These are phyloP conservation scores for Octonoba sinensis DNA, from an alignment of 2,888 invertebrate genomes.

Conservation along the genomic window DNA sequence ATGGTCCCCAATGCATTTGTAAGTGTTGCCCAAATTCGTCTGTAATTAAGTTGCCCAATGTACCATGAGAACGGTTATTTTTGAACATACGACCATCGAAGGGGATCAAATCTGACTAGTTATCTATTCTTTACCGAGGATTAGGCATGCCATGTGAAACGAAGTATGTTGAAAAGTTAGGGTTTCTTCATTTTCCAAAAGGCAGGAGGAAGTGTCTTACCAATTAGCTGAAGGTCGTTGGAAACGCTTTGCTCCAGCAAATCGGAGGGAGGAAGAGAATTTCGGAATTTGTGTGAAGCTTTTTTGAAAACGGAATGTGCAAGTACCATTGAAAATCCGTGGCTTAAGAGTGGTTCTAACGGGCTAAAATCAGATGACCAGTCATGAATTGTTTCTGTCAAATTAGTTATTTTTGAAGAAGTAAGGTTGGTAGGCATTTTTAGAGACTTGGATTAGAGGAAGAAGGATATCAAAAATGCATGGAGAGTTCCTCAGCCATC, in stretches of 20 bases:
- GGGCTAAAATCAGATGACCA: too few species aligned
- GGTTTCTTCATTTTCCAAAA: constrained; percentile 9
- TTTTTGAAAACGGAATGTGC: too few species aligned
- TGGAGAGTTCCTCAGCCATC: too few species aligned
- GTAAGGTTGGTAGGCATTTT: too few species aligned
- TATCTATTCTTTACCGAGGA: neutral
- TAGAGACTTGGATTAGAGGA: too few species aligned
- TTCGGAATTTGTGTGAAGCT: neutral
- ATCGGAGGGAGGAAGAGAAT: neutral
- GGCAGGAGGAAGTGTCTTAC: constrained; percentile 1
- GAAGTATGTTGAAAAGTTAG: constrained; percentile 16
- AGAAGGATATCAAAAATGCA: too few species aligned
- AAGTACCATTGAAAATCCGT: too few species aligned
- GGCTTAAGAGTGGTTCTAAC: too few species aligned
- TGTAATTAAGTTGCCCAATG: constrained; percentile 32
- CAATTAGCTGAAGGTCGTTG: constrained; percentile 24
- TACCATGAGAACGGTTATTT: constrained; percentile 42
- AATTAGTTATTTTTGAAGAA: too few species aligned
- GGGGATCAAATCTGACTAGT: neutral
- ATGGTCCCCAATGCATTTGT: too few species aligned
- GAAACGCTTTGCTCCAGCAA: neutral
- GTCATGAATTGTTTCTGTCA: too few species aligned
- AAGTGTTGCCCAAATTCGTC: neutral
- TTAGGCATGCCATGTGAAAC: constrained; percentile 27
- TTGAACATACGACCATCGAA: neutral